Evolutionary conservation across 2,113 vertebrate species (phyloP).

Genomic region (Bothrops jararaca): DNA sequence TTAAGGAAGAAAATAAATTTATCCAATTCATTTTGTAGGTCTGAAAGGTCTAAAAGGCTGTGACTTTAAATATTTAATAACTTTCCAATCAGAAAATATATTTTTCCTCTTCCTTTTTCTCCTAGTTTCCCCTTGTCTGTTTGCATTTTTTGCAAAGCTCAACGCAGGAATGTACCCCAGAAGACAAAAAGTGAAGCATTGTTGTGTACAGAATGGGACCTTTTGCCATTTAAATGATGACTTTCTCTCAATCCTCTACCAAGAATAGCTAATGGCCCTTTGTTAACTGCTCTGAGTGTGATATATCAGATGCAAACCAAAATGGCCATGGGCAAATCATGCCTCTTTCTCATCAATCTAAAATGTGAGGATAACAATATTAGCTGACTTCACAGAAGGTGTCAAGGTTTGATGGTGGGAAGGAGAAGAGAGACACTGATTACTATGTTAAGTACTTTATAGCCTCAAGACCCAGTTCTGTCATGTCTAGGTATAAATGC

Average conservation of each 20-base stretch:
- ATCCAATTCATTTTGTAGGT: conserved; percentile 4
- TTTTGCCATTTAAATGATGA: neutral
- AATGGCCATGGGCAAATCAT: neutral
- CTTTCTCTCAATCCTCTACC: neutral
- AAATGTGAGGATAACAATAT: neutral
- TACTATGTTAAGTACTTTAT: neutral
- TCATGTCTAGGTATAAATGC: neutral
- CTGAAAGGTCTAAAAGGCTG: conserved; percentile 6
- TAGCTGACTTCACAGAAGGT: neutral
- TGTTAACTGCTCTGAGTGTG: neutral
- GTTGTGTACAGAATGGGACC: neutral
- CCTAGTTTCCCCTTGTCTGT: neutral
- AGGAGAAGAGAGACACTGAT: neutral
- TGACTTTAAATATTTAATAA: conserved; percentile 13
- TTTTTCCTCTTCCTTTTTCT: neutral
- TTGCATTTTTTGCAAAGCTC: conserved; percentile 4
- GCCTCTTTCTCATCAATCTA: neutral
- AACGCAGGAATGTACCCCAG: neutral
- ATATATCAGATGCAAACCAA: neutral
- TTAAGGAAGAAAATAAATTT: neutral
- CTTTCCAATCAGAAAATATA: neutral
- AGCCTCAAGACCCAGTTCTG: neutral
- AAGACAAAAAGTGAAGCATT: neutral
- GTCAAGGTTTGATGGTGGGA: neutral
- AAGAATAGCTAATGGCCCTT: neutral